Conservation (phyloP, 2,888 invertebrate genomes). For the Philereme transversata region DNA sequence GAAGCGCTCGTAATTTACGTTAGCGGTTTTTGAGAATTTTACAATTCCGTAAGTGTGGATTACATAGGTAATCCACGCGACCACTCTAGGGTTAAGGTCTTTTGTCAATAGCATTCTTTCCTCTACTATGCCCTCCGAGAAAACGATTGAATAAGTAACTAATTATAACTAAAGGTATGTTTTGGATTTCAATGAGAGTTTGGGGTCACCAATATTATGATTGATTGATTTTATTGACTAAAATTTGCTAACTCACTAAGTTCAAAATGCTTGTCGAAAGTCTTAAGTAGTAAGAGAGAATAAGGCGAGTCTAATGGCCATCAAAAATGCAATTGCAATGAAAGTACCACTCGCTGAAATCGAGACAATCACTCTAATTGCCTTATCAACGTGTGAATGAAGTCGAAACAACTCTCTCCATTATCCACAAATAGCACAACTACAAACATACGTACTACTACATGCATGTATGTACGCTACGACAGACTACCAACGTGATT, state of each 20-base stretch:
- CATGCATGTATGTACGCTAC: conserved; percentile 16
- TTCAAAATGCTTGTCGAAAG: too few species aligned
- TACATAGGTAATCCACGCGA: too few species aligned
- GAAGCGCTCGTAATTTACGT: too few species aligned
- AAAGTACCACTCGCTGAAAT: conserved; percentile 5
- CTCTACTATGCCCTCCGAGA: neutral
- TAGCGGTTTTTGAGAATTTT: too few species aligned
- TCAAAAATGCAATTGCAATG: conserved; percentile 5
- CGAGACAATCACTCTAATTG: conserved; percentile 23
- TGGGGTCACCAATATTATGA: too few species aligned
- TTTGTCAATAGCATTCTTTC: conserved; percentile 15
- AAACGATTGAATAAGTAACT: conserved; percentile 1
- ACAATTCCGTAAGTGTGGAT: too few species aligned
- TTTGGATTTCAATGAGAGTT: too few species aligned
- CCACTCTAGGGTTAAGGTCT: too few species aligned
- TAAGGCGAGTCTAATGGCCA: too few species aligned
- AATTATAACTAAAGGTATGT: neutral
- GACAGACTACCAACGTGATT: conserved; percentile 26
- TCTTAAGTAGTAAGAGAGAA: too few species aligned
- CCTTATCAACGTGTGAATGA: conserved; percentile 36
- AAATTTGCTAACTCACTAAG: too few species aligned
- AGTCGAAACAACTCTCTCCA: conserved; percentile 31
- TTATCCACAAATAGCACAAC: conserved; percentile 27
- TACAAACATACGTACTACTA: conserved; percentile 12
- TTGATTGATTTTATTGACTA: too few species aligned